Evolutionary conservation across 2,113 vertebrate genomes (phyloP).

Genomic region (Aramus guarauna): DNA sequence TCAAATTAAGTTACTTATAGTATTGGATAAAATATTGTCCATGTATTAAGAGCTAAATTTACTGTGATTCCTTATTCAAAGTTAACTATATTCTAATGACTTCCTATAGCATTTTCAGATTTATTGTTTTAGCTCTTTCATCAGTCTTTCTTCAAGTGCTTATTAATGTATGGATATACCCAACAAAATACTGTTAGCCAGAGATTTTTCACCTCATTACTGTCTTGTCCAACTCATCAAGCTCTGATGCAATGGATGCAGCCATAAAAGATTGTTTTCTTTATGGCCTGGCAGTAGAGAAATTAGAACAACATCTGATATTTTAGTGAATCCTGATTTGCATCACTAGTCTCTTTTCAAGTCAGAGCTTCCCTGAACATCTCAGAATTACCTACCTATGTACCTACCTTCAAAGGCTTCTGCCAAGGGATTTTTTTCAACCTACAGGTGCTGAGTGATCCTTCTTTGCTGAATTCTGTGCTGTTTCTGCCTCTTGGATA

Average conservation of each 20-base stretch:
- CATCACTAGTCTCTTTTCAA: background rate
- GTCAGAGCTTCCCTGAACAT: background rate
- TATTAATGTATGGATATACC: background rate
- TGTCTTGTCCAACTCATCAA: background rate
- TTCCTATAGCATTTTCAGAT: background rate
- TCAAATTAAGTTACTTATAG: background rate
- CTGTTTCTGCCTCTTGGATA: background rate
- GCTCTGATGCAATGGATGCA: background rate
- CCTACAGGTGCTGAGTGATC: background rate
- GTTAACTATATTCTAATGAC: background rate
- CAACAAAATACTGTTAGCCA: background rate
- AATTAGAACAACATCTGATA: background rate
- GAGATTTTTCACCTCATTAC: background rate
- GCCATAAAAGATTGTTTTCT: background rate
- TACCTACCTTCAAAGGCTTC: background rate
- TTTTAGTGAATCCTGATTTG: background rate
- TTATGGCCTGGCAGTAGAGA: background rate
- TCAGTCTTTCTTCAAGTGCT: background rate
- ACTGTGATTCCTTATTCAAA: background rate
- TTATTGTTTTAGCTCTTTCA: background rate
- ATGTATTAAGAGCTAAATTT: background rate
- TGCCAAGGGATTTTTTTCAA: background rate
- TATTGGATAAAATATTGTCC: background rate
- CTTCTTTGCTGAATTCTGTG: background rate
- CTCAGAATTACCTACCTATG: background rate